A percentile compares a stretch with the other conserved stretches of the same genome.
Conservation (phyloP, 2,797 vertebrate species). For the Erithacus rubecula region DNA sequence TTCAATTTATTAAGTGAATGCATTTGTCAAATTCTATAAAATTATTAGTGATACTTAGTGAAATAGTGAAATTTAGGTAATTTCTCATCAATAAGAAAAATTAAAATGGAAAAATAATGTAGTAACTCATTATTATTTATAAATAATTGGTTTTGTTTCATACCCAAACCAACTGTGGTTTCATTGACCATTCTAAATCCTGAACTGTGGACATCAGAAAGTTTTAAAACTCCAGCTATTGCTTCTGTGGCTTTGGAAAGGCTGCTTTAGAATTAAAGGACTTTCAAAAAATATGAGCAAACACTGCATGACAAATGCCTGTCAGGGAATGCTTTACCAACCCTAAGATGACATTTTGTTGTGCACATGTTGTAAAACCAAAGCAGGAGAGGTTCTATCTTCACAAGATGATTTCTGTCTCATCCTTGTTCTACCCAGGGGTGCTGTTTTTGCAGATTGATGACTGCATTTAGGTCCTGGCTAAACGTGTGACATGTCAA, state of each 20-base stretch:
- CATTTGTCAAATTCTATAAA: background rate
- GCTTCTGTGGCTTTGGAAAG: background rate
- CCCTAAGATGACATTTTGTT: background rate
- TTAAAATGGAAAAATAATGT: background rate
- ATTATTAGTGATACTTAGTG: background rate
- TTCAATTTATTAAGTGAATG: background rate
- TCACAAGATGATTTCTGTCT: background rate
- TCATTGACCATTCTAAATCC: background rate
- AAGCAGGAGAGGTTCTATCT: background rate
- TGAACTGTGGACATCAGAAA: background rate
- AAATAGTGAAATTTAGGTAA: background rate
- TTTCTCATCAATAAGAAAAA: background rate
- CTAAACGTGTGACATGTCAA: background rate
- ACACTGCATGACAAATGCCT: background rate
- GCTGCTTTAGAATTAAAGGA: background rate
- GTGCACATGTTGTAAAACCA: background rate
- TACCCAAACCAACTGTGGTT: background rate
- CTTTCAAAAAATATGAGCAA: background rate
- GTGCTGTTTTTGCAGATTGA: background rate
- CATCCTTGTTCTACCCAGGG: background rate
- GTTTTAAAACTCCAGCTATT: background rate
- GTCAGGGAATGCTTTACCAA: background rate
- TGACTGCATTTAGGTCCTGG: background rate
- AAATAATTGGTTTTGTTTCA: background rate
- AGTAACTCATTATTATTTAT: background rate